These are phyloP conservation scores for Scaptomyza pallida DNA, from an alignment of 1,140 invertebrate species.

Conservation along the genomic window DNA sequence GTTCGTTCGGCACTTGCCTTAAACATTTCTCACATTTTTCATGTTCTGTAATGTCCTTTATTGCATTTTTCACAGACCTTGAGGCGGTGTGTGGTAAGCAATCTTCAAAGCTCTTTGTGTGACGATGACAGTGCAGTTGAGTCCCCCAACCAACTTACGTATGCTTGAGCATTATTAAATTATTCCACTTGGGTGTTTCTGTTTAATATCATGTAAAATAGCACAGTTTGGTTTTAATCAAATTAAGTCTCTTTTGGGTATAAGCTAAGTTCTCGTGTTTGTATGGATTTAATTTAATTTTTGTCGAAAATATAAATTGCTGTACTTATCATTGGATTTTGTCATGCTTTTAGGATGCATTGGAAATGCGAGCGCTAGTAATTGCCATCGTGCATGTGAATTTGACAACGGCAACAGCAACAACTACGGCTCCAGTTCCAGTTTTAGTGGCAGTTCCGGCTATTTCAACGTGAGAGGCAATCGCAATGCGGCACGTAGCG, in stretches of 20 bases:
- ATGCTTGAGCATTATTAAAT: conserved; percentile 36
- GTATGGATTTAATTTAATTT: too few species aligned
- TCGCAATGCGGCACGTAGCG: conserved; percentile 65
- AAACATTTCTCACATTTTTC: conserved; percentile 53
- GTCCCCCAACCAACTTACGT: not conserved
- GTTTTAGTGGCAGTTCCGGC: conserved; percentile 16
- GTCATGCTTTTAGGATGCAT: conserved; percentile 62
- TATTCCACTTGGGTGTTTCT: conserved; percentile 16
- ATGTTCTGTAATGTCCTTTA: conserved; percentile 45
- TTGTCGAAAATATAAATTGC: too few species aligned
- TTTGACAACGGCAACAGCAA: conserved; percentile 40
- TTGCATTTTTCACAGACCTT: conserved; percentile 32
- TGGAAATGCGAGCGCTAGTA: conserved; percentile 52
- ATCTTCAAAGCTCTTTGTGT: conserved; percentile 7
- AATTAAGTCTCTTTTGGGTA: too few species aligned
- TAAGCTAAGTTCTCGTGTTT: too few species aligned
- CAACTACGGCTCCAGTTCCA: conserved; percentile 4
- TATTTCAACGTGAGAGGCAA: conserved; percentile 47
- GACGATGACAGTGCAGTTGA: conserved; percentile 26
- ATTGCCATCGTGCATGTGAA: conserved; percentile 63
- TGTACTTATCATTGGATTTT: conserved; percentile 6
- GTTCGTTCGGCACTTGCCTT: conserved; percentile 16
- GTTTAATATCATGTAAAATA: conserved; percentile 1
- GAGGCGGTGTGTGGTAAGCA: not conserved
- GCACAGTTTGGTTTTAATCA: too few species aligned